Conservation (phyloP, 2,888 invertebrate species). For the Perizoma flavofasciatum region DNA sequence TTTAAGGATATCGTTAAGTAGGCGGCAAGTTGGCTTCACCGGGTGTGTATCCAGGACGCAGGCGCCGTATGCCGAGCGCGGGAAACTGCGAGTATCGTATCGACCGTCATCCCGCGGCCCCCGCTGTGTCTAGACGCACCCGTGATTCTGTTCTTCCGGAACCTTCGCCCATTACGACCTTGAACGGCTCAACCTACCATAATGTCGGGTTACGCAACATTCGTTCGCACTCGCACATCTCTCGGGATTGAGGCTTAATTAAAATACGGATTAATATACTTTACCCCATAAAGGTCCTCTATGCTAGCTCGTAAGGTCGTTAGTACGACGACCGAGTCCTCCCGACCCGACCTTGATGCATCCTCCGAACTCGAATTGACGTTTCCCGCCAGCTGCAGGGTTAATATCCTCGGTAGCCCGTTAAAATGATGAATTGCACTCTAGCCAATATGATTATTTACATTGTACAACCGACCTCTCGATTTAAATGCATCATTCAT, state of each 20-base stretch:
- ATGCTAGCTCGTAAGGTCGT: constrained; percentile 58
- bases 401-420: constrained; percentile 61
- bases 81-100: constrained; percentile 83
- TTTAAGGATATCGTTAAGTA: constrained; percentile 52
- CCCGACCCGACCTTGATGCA: constrained; percentile 73
- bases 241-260: constrained; percentile 61
- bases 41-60: constrained; percentile 67
- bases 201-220: constrained; percentile 74
- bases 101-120: constrained; percentile 72
- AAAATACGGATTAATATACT: constrained; percentile 49
- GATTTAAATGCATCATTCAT: constrained; percentile 32
- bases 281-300: constrained; percentile 42
- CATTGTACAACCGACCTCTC: constrained; percentile 13
- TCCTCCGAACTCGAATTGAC: constrained; percentile 60
- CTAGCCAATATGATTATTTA: constrained; percentile 32
- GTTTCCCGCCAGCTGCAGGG: constrained; percentile 62
- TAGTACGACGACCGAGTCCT: constrained; percentile 69
- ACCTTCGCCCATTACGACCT: constrained; percentile 79
- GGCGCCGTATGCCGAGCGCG: constrained; percentile 75
- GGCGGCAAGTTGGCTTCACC: constrained; percentile 58
- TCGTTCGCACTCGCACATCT: constrained; percentile 49
- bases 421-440: constrained; percentile 46
- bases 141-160: constrained; percentile 78
- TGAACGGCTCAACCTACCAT: constrained; percentile 81
- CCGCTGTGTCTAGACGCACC: constrained; percentile 80